Evolutionary conservation across 2,888 invertebrate genomes (phyloP), one percentile per base, ranked within the genome.

Genomic region (Macropis europaea): DNA sequence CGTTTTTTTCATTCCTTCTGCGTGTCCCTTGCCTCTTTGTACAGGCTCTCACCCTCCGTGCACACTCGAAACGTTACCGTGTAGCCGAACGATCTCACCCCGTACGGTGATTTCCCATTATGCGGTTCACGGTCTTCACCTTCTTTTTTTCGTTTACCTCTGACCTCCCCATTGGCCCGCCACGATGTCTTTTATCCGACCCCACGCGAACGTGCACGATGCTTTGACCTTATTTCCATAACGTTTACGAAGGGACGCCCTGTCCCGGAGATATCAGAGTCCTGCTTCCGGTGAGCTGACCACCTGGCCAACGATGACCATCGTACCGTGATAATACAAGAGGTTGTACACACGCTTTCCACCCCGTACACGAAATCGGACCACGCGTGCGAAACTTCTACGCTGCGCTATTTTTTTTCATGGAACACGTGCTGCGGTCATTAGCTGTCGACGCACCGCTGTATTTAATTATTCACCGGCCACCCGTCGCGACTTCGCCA

Each of bases 171-270:
- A 48, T 53, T 67, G 47, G 17, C 56, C 50, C 61, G 42, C 28
- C 43, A 30, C n/a, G n/a, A n/a, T n/a, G 38, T 73, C 73, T 52
- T 73, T 76, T 54, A 64, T 64, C 52, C 53, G 73, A 68, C 68
- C 76, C 80, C 73, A 73, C 64, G 70, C 52, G 64, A 54, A 66
- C 66, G 61, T 53, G 63, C 78, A 56, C 73, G 76, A 76, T 74
- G 81, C 75, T 83, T 84, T 83, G 73, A 82, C 79, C 86, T 84
- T 76, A 84, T 87, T 88, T 86, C 83, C 84, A 87, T 86, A 82
- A 56, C 69, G 75, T 76, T 78, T 71, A 67, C 59, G 34, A 59
- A 76, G 75, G 77, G 79, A 74, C 40, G 57, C 42, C 13, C 19
- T 42, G n/a, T 67, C 66, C 68, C 67, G 76, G 81, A 77, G 81